These are phyloP conservation scores for Lepus townsendii DNA, from an alignment of 2,797 vertebrate species.

Conservation along the genomic window DNA sequence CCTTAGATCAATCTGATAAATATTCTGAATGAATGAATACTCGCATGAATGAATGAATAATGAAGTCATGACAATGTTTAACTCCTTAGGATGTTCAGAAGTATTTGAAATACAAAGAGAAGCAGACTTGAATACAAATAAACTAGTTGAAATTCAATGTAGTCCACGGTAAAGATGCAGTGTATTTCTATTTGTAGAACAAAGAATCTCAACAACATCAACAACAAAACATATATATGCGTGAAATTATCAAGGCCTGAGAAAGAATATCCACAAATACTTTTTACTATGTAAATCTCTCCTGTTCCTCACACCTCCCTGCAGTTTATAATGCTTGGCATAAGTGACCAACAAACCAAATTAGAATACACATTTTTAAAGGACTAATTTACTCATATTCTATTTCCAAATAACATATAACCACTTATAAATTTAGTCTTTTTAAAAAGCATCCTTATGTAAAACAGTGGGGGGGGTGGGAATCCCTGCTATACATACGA, in stretches of 20 bases:
- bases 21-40: conserved; percentile 57
- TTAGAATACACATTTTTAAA: conserved; percentile 84
- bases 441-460: conserved; percentile 88
- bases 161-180: conserved; percentile 74
- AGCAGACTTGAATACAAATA: conserved; percentile 81
- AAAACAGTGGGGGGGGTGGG: conserved; percentile 77
- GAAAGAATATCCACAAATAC: conserved; percentile 74
- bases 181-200: conserved; percentile 75
- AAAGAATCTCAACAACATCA: conserved; percentile 57
- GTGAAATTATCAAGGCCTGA: conserved; percentile 80
- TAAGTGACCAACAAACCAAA: conserved; percentile 84
- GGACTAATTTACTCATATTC: conserved; percentile 84
- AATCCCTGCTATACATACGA: conserved; percentile 88
- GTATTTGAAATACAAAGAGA: conserved; percentile 64
- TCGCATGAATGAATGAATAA: conserved; percentile 43
- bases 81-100: conserved; percentile 54
- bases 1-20: neutral
- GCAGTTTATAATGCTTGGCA: conserved; percentile 81
- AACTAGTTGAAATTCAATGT: conserved; percentile 79
- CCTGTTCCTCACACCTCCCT: neutral
- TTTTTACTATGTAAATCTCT: conserved; percentile 76
- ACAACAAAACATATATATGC: conserved; percentile 65
- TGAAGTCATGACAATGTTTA: conserved; percentile 53
- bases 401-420: conserved; percentile 86
- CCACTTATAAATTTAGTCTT: conserved; percentile 86